Base-by-base conservation (phyloP, 2,797 vertebrate species). In the Mormyrops attenuatus region DNA sequence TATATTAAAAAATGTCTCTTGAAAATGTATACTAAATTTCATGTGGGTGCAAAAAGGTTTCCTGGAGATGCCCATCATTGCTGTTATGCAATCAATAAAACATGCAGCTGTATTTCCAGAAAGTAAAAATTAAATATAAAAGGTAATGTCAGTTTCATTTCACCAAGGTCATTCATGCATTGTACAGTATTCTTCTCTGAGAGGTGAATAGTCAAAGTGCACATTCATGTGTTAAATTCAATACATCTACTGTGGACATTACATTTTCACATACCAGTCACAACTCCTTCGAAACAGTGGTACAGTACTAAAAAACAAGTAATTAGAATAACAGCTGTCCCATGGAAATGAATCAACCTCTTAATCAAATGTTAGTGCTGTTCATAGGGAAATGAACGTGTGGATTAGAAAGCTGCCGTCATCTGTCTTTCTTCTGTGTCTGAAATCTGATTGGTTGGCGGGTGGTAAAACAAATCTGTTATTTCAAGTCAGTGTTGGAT, bases 11-110 rank as follows among this genome's bases (percentile, higher is more conserved):
- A 89, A 69, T 88, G 88, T 73, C 47, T n/a, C 53, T 34, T 44
- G 30, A 90, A 90, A 91, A 88, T 66, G 55, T 92, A 73, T 85
- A 91, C 89, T 73, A 87, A 88, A 93, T 88, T 90, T 89, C 85
- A 73, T 90, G 90, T 92, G 91, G 92, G 93, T 94, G 92, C 92
- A 93, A 94, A 96, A 94, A 93, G 90, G 91, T 80, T 66, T 90
- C 89, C 22, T 63, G 89, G 85, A 92, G 92, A 90, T 92, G 92
- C 90, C 90, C 90, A 91, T 91, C 63, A 77, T 89, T 89, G 93
- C 90, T 91, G 88, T 92, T 92, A 91, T 91, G 86, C 90, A 93
- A 94, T 96, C 93, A 95, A 95, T 95, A 94, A 95, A 95, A 93
- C 90, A 94, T 94, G 89, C 92, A 90, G 89, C 89, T 89, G 89